Base-by-base conservation (phyloP, 2,888 invertebrate species). In the Merodon equestris region DNA sequence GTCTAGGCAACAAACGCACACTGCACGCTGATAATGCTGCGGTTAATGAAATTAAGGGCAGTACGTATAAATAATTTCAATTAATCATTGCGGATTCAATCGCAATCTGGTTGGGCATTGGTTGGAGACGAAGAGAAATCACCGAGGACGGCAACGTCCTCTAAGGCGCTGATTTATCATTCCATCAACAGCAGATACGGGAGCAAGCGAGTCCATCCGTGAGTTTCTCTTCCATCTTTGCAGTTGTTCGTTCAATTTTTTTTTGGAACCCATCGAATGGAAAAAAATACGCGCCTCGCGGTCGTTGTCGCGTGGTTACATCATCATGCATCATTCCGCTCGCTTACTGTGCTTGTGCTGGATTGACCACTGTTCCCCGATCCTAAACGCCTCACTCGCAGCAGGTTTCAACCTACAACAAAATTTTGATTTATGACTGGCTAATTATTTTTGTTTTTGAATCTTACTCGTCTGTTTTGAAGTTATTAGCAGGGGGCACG, bases 81-180 rank as follows among this genome's bases (percentile, higher is more conserved):
- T 79, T 79, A 79, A 79, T 79, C 79, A 79, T 64, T 51, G 53
- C 64, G 58, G 68, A 74, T 79, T 74, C 79, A 74, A 74, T 79
- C 63, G 74, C 63, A 74, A 68, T 66, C 63, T 63, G 63, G 7
- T 27, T 7, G 27, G 27, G 27, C 7, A 4, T 27, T 27, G 27
- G 27, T 13, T 13, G 60, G 13, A 45, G 67, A 67, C 53, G 67
- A 73, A 77, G 73, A 73, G 72, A 73, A 73, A 73, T 73, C 77
- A 73, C 77, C 67, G 19, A 47, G 34, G 15, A 68, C 74, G 64
- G 45, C 79, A 60, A 27, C 27, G 27, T 79, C 74, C 70, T 74
- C 74, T 64, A 70, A 74, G 70, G 68, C 60, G 79, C 60, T 79
- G 79, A 79, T 79, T 79, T 79, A 79, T 79, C 79, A 79, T 79